phyloP scores from a whole-genome alignment of 2,113 vertebrate species.

The Mustela lutreola region DNA sequence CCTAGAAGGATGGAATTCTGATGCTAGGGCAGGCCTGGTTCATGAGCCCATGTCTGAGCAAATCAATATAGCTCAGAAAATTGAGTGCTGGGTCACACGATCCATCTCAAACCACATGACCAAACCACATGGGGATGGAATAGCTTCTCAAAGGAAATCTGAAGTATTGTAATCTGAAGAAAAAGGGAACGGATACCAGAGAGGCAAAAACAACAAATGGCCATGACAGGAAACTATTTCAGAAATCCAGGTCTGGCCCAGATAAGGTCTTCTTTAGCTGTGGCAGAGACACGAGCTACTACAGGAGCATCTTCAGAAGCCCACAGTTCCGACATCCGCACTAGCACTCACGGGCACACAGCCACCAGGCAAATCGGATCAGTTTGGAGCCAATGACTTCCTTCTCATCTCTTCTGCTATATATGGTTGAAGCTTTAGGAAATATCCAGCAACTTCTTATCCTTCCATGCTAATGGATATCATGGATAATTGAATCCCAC shows the following conservation, averaged over 20 bases:
- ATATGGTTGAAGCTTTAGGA: constrained; percentile 54
- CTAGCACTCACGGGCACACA: background rate
- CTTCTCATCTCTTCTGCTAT: constrained; percentile 63
- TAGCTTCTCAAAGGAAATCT: background rate
- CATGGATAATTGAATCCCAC: constrained; percentile 59
- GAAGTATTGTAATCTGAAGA: background rate
- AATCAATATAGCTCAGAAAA: background rate
- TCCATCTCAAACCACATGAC: background rate
- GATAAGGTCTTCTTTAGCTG: background rate
- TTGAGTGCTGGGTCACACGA: background rate
- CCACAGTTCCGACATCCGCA: background rate
- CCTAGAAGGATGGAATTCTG: background rate
- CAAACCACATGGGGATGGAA: background rate
- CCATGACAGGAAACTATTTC: background rate
- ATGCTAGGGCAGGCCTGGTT: background rate
- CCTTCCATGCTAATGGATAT: constrained; percentile 32
- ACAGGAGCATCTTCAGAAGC: background rate
- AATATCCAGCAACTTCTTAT: constrained; percentile 31
- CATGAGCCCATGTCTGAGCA: background rate
- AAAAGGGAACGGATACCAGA: background rate
- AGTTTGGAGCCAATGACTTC: background rate
- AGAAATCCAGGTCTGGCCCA: background rate
- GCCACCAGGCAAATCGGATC: constrained; percentile 26
- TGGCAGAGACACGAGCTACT: background rate
- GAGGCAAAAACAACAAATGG: background rate